Conservation (phyloP, 2,113 vertebrate genomes). For the Morone chrysops region DNA sequence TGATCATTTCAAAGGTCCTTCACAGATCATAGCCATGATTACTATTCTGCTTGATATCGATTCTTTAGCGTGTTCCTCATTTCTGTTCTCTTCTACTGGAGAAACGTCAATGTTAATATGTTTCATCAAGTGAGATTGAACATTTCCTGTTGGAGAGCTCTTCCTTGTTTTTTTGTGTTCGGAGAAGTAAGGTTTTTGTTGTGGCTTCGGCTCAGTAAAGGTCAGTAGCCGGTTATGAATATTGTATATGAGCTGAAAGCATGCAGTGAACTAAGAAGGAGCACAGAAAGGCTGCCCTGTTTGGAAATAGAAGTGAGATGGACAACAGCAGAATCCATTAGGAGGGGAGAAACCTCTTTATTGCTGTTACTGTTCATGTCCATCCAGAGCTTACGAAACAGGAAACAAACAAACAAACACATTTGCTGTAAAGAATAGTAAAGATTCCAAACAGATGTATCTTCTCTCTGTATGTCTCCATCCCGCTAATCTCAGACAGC, state of each 20-base stretch:
- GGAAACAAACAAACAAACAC: slow-evolving; percentile 14
- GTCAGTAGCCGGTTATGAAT: slow-evolving; percentile 68
- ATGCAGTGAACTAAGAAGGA: neutral
- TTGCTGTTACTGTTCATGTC: neutral
- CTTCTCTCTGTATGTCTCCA: neutral
- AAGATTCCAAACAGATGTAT: slow-evolving; percentile 1
- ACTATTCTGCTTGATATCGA: slow-evolving; percentile 6
- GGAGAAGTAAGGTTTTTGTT: slow-evolving; percentile 19
- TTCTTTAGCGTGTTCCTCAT: neutral
- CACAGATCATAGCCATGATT: neutral
- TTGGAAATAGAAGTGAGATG: slow-evolving; percentile 55
- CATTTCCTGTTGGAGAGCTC: neutral
- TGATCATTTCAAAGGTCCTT: slow-evolving; percentile 23
- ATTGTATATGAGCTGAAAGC: slow-evolving; percentile 70
- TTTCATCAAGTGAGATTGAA: neutral
- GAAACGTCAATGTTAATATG: neutral
- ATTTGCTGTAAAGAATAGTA: neutral
- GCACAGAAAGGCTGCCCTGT: slow-evolving; percentile 3
- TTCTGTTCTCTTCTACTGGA: neutral
- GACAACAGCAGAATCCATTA: slow-evolving; percentile 60
- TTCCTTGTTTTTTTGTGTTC: neutral
- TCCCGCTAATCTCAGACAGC: slow-evolving; percentile 12
- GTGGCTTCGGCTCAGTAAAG: slow-evolving; percentile 4
- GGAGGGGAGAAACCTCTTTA: slow-evolving; percentile 12
- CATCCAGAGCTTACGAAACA: neutral